Evolutionary conservation across 2,888 invertebrate species (phyloP).

Genomic region (Eucriotettix oculatus): DNA sequence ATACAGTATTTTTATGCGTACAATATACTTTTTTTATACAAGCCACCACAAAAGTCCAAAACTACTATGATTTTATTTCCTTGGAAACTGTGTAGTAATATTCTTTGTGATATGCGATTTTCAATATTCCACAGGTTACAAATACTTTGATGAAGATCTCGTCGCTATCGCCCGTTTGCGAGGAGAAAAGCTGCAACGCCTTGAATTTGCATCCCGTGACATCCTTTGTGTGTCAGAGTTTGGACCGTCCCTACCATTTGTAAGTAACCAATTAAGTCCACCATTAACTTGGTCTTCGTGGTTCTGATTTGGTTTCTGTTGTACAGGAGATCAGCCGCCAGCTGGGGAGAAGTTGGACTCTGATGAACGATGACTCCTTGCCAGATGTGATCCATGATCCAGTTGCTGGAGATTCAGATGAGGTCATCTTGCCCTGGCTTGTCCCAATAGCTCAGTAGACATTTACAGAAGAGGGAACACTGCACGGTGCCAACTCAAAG

Average conservation of each 20-base stretch:
- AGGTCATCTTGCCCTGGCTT: conserved; percentile 25
- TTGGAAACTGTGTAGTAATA: too few species aligned
- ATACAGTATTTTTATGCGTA: too few species aligned
- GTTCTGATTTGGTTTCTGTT: not conserved
- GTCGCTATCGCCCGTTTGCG: conserved; percentile 46
- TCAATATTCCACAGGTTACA: conserved; percentile 29
- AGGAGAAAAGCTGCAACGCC: conserved; percentile 32
- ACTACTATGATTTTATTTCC: too few species aligned
- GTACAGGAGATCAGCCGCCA: conserved; percentile 36
- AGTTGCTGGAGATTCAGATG: conserved; percentile 34
- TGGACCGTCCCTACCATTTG: too few species aligned
- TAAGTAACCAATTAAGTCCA: too few species aligned
- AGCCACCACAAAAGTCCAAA: too few species aligned
- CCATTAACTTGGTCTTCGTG: too few species aligned
- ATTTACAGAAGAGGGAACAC: too few species aligned
- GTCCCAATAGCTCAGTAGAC: too few species aligned
- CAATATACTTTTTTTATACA: too few species aligned
- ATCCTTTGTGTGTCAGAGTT: conserved; percentile 18
- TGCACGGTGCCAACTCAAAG: not conserved
- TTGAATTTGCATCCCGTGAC: conserved; percentile 38
- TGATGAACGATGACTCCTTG: conserved; percentile 31
- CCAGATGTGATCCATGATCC: conserved; percentile 37
- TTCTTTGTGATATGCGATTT: too few species aligned
- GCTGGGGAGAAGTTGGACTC: conserved; percentile 38
- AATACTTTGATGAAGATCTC: conserved; percentile 42